Base-by-base conservation (phyloP, 2,888 invertebrate species). In the Xestia sexstrigata region DNA sequence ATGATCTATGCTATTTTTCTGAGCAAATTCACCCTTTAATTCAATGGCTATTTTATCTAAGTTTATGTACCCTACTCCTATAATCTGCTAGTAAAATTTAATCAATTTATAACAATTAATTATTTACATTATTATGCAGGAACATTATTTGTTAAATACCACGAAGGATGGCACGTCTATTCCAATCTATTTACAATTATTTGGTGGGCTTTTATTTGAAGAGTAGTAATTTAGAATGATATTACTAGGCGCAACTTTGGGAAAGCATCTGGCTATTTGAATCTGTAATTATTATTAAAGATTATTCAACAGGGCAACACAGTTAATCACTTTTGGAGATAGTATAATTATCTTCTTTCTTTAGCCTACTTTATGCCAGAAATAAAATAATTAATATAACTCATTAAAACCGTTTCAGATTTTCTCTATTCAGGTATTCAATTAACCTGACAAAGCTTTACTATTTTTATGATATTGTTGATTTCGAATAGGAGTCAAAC, bases 401-500 rank as follows among this genome's bases (percentile, higher is more conserved):
- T 11, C 35, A 55, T 26, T 7, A 23, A 35, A 70, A 52, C 26
- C 13, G 0, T 45, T 60, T 17, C 7, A 42, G 13, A 8, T 35
- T 67, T 83, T 58, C 3, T 68, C 52, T 8, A 58, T 63, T 58
- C 26, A 45, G 1, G 7, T 42, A n/a, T 23, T 0, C 35, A 55
- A 65, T 20, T 55, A 67, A 35, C 39, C 20, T 69, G 30, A 70
- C 47, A 58, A 30, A 52, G 49, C n/a, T 42, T 13, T 2, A 49
- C 30, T 42, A 60, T 63, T 26, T 60, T 26, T 60, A 39, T 17
- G 30, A 66, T 23, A 67, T 49, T 65, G 47, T 58, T n/a, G 15
- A 13, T 13, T 65, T 75, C 60, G 67, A 87, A 87, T 81, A 88
- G 82, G 84, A 89, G 86, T 75, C 90, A 89, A 89, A 84, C 65